A percentile compares a stretch with the other conserved stretches of the same genome.
Evolutionary conservation across 2,797 vertebrate species (phyloP).

Genomic region (Platalea minor): DNA sequence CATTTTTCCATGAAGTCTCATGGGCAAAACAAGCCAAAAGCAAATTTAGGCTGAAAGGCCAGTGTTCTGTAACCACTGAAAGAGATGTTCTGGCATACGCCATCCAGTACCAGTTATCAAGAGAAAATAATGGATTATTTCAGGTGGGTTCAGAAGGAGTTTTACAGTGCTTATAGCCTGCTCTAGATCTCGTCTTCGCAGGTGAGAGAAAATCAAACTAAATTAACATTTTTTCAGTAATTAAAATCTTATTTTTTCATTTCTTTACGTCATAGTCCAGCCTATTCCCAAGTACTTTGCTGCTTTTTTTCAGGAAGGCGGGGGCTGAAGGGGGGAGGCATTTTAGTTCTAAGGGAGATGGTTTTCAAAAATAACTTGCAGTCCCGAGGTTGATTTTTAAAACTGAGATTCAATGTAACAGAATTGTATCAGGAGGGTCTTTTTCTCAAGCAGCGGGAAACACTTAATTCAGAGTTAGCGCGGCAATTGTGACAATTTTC

Average conservation of each 20-base stretch:
- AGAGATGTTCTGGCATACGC: neutral
- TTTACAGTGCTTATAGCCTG: neutral
- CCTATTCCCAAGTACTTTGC: neutral
- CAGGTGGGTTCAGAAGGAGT: neutral
- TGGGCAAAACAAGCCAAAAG: neutral
- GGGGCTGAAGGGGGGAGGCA: neutral
- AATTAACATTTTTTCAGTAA: neutral
- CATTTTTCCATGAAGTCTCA: neutral
- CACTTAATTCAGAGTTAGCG: neutral
- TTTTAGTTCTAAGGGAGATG: neutral
- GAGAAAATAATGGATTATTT: neutral
- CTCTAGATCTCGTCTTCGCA: neutral
- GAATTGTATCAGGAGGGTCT: neutral
- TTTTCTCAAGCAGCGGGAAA: neutral
- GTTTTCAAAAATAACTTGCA: neutral
- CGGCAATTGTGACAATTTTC: neutral
- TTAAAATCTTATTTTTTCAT: neutral
- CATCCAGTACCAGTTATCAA: neutral
- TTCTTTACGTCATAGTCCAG: neutral
- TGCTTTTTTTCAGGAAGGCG: neutral
- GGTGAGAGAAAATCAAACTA: neutral
- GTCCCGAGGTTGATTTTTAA: neutral
- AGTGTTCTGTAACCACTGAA: neutral
- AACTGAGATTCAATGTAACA: neutral
- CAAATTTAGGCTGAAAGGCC: neutral